Base-by-base conservation (phyloP, 2,888 invertebrate species). In the Drosophila nr. perissopoda region DNA sequence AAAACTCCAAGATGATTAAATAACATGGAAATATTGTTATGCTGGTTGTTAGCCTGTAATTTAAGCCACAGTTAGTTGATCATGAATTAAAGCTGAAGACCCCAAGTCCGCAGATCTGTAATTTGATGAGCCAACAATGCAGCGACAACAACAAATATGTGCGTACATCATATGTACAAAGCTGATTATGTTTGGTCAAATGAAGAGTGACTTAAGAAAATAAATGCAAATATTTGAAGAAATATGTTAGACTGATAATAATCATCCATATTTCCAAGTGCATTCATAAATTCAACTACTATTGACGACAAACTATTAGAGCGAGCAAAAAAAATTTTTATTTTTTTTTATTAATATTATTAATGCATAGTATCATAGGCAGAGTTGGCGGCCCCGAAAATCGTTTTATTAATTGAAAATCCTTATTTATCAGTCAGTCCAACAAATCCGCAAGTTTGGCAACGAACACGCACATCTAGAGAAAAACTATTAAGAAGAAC, bases 21-120 rank as follows among this genome's bases (percentile, higher is more conserved):
- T 86, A 78, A 64, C 77, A 77, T 83, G 87, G 73, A 83, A 86
- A 77, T 70, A 60, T 42, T 61, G 31, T n/a, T 57, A 13, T 58
- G 18, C 27, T 36, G 27, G 27, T 25, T 18, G 58, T 53, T 34
- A 16, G 29, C 2, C 29, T 25, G 48, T 60, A 68, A 70, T 66
- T 69, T 54, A 49, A 66, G 58, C 69, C 54, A 63, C 73, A 76
- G 82, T 80, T 86, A 70, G 83, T 59, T 73, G 68, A 71, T 77
- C 70, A 49, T 81, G 74, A 80, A 59, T 61, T 40, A 58, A 73
- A 71, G 59, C 57, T 69, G 59, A 79, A 79, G 70, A 60, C 68
- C 59, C 45, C 40, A 33, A 36, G 18, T 48, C 16, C 42, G 13
- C 52, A 67, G 63, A 63, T 58, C 58, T 63, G 75, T 68, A 84